Percentiles rank a stretch among this genome's conserved stretches.
phyloP scores from a whole-genome alignment of 2,888 invertebrate genomes.

The Smittia aterrima region DNA sequence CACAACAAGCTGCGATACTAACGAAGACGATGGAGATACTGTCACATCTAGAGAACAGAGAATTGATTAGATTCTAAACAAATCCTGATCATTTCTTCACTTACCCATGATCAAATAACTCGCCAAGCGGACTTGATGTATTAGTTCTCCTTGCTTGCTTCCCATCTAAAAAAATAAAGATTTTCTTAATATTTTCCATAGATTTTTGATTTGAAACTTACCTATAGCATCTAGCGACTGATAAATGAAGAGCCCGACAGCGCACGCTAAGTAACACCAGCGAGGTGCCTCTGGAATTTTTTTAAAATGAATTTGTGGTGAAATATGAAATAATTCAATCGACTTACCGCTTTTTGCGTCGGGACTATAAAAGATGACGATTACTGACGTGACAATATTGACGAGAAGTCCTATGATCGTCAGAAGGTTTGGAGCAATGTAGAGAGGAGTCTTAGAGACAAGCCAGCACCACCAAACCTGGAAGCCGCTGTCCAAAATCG shows the following conservation, averaged over 20 bases:
- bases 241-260: slow-evolving; percentile 91
- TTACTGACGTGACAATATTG: slow-evolving; percentile 88
- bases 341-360: slow-evolving; percentile 30
- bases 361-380: slow-evolving; percentile 70
- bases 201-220: background rate
- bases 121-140: slow-evolving; percentile 89
- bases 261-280: slow-evolving; percentile 91
- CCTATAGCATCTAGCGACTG: slow-evolving; percentile 97
- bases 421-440: slow-evolving; percentile 97
- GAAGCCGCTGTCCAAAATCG: slow-evolving; percentile 75
- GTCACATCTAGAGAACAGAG: slow-evolving; percentile 82
- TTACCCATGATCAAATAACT: slow-evolving; percentile 94
- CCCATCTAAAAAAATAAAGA: slow-evolving; percentile 84
- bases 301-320: no score
- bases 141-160: slow-evolving; percentile 97
- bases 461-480: slow-evolving; percentile 98
- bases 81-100: background rate
- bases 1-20: slow-evolving; percentile 88
- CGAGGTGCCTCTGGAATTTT: slow-evolving; percentile 76
- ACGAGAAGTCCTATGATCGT: slow-evolving; percentile 89
- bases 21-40: slow-evolving; percentile 98
- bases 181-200: no score
- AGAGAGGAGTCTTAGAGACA: slow-evolving; percentile 84
- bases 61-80: slow-evolving; percentile 72
- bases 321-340: no score